These are phyloP conservation scores for Aphidius gifuensis DNA, from an alignment of 1,140 invertebrate species.

Conservation along the genomic window DNA sequence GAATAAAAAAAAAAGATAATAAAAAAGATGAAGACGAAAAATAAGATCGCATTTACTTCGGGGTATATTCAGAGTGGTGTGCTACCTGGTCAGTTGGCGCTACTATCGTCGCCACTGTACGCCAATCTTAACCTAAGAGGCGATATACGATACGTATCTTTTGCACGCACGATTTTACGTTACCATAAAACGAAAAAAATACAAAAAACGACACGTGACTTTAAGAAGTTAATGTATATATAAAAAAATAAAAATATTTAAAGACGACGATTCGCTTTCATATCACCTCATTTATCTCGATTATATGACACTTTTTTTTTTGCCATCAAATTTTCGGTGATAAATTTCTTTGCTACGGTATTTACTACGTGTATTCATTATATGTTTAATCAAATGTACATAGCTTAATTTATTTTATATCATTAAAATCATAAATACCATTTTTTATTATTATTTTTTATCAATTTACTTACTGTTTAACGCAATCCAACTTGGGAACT, in stretches of 20 bases:
- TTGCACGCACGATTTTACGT: constrained; percentile 13
- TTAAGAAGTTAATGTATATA: neutral
- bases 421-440: too few relatives aligned
- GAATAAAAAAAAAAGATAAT: too few relatives aligned
- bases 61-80: neutral
- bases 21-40: too few relatives aligned
- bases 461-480: too few relatives aligned
- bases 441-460: too few relatives aligned
- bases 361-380: too few relatives aligned
- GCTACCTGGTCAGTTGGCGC: constrained; percentile 15
- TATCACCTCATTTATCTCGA: constrained; percentile 15
- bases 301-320: constrained; percentile 11
- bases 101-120: constrained; percentile 1
- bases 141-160: constrained; percentile 10
- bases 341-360: neutral
- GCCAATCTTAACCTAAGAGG: too few relatives aligned
- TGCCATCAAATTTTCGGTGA: constrained; percentile 9
- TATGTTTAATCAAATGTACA: too few relatives aligned
- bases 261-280: constrained; percentile 10
- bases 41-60: neutral
- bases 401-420: too few relatives aligned
- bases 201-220: neutral
- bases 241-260: neutral
- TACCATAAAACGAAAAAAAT: constrained; percentile 7
- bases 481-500: too few relatives aligned